phyloP scores from a whole-genome alignment of 2,888 invertebrate genomes.

The Crepidodera aurea region DNA sequence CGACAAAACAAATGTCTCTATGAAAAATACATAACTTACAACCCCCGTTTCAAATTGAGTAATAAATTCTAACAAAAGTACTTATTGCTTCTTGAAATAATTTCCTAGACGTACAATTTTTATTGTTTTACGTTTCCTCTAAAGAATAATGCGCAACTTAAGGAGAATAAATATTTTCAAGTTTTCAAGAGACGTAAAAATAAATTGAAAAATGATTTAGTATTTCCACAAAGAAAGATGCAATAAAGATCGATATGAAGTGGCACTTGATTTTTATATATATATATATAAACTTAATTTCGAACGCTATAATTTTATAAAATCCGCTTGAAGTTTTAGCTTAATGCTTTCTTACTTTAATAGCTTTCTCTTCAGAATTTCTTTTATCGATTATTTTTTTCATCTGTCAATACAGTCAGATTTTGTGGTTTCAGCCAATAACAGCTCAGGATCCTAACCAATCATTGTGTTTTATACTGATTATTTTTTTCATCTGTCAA shows the following conservation, averaged over 20 bases:
- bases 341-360: too few species aligned
- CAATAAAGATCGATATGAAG: not conserved
- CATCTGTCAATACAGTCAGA: too few species aligned
- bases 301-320: not conserved
- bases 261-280: not conserved
- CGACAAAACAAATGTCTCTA: not conserved
- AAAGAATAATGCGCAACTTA: not conserved
- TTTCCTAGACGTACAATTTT: constrained; percentile 5
- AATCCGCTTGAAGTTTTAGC: too few species aligned
- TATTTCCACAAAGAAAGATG: constrained; percentile 5
- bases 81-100: constrained; percentile 14
- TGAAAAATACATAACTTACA: constrained; percentile 1
- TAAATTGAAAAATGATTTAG: constrained; percentile 15
- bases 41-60: not conserved
- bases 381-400: too few species aligned
- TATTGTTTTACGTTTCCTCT: constrained; percentile 1
- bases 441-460: too few species aligned
- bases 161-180: constrained; percentile 5
- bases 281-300: not conserved
- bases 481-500: too few species aligned
- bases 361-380: too few species aligned
- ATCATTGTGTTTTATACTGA: too few species aligned
- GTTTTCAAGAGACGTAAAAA: not conserved
- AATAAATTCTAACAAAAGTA: constrained; percentile 8
- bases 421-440: too few species aligned